Base-by-base conservation (phyloP, 30 jellyfish, hydroid and myxozoan species). In the Pseudorhiza aurosa region DNA sequence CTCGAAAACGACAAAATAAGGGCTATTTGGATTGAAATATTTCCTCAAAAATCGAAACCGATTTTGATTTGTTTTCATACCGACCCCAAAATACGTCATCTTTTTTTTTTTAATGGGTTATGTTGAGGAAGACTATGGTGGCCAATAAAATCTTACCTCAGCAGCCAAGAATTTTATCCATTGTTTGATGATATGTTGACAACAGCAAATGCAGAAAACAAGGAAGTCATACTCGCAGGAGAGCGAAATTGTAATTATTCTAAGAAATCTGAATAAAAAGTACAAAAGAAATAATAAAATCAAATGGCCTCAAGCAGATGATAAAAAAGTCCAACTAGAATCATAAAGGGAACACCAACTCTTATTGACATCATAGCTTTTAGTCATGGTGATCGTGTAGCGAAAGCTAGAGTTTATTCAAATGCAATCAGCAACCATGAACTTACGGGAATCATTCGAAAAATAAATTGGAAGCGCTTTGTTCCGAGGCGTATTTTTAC, bases 401-500 rank as follows among this genome's bases (percentile, higher is more conserved):
- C 33, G 64, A 67, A 67, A 67, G 67, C 81, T 5, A 37, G 64
- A 7, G 64, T 45, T 67, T 67, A 37, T 67, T 67, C 81, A 67
- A 67, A 35, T 37, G 65, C 81, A 43, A 70, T 36, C 28, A 51
- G 84, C 53, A 53, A 70, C 53, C 71, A 70, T 70, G 84, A 44
- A 2, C 84, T 28, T 17, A 43, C 72, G 53, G 57, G 71, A 70
- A 14, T 51, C 33, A 22, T 43, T 36, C 19, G 33, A 28, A 29
- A 47, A 70, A 19, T 26, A 37, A 70, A 51, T 25, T 43, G 69
- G 53, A 44, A 70, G 28, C 69, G 70, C 47, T 70, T 45, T 47
- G 70, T 43, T 21, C 69, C 57, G 72, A 70, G 84, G 70, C 55
- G 70, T 18, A 70, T 70, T 53, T 70, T 73, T 8, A 50, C 87